Conservation (phyloP, 2,888 invertebrate species). For the Drosophila sordidapex region DNA sequence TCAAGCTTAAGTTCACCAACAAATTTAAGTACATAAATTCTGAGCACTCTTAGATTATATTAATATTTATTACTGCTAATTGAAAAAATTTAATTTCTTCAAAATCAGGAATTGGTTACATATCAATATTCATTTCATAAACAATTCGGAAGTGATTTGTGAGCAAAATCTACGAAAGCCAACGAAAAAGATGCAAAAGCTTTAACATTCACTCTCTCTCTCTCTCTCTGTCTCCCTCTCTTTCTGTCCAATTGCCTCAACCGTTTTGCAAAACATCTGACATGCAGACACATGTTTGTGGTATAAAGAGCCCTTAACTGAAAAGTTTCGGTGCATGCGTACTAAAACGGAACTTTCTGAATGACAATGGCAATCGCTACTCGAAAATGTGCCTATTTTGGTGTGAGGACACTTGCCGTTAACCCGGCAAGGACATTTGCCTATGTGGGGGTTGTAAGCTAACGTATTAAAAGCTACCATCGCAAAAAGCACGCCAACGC, state of each 20-base stretch:
- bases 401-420: constrained; percentile 12
- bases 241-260: background rate
- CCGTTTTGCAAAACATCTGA: constrained; percentile 61
- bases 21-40: background rate
- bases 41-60: background rate
- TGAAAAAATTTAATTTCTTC: background rate
- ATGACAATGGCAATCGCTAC: constrained; percentile 51
- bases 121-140: background rate
- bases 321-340: constrained; percentile 67
- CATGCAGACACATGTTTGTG: constrained; percentile 61
- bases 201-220: background rate
- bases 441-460: constrained; percentile 19
- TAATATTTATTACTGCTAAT: background rate
- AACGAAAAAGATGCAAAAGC: background rate
- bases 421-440: constrained; percentile 46
- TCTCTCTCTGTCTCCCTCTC: background rate
- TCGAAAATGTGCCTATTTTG: background rate
- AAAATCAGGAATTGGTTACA: no score
- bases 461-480: constrained; percentile 32
- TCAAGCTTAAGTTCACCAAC: background rate
- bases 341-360: constrained; percentile 60
- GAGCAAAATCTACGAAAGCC: no score
- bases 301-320: constrained; percentile 17
- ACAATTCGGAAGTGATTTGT: background rate
- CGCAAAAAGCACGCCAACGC: background rate